Base-by-base conservation (phyloP, 2,113 vertebrate species). In the Sinocyclocheilus anophthalmus region DNA sequence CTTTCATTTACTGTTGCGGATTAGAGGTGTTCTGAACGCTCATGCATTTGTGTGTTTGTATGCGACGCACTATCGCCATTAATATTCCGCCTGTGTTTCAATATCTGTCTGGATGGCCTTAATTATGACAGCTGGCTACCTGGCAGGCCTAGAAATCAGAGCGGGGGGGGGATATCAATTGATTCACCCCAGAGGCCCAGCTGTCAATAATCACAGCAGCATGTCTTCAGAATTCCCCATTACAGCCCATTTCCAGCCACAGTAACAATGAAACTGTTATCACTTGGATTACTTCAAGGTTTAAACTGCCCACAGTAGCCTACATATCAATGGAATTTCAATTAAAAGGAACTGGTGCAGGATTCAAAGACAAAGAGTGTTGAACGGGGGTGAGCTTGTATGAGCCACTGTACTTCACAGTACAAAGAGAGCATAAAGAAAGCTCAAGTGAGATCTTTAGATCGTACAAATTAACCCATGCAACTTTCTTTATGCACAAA, bases 211-310 rank as follows among this genome's bases (percentile, higher is more conserved):
- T 85, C 73, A 91, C 55, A 67, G 83, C 80, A 79, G 84, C 88
- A 78, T 85, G 73, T 90, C 89, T 91, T 89, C 87, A 88, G 89
- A 90, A 84, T 87, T 90, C 82, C 86, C 84, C 72, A 89, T 92
- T 90, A 88, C 65, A 85, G 85, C 70, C 87, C 83, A 84, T 90
- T 92, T 88, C 76, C 77, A 86, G 63, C 33, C 42, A 83, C 76
- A 79, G 73, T 65, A 85, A 89, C 87, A 86, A 85, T 75, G 86
- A 85, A 84, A 85, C 16, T 77, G 85, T 86, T 61, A 81, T 42
- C 86, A 77, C 61, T 63, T 84, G 39, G 84, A 88, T 92, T 87
- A 86, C 73, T 83, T 88, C 53, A 72, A 84, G 22, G 26, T 81
- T 85, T 78, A 81, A 77, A 87, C 50, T 59, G 76, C 30, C 61